A percentile compares a stretch with the other conserved stretches of the same genome.
phyloP scores from a whole-genome alignment of 35 echinoderm and acorn worm species.

The Heliocidaris tuberculata region DNA sequence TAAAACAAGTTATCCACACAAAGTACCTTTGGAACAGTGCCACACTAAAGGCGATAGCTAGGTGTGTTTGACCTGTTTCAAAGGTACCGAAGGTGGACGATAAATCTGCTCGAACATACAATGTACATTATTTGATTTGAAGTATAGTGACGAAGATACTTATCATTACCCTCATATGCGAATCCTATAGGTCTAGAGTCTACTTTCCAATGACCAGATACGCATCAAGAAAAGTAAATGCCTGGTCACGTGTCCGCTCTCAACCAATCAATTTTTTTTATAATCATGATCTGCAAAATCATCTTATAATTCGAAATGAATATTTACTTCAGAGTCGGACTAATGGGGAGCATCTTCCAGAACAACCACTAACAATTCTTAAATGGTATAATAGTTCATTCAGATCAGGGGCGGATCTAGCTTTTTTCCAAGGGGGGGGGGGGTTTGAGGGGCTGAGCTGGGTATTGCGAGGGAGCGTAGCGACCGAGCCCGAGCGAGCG shows the following conservation, averaged over 20 bases:
- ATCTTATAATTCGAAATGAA: not conserved
- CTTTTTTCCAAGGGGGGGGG: too few species aligned
- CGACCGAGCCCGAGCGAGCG: too few species aligned
- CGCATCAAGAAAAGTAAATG: not conserved
- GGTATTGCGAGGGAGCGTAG: too few species aligned
- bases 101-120: not conserved
- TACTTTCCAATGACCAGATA: not conserved
- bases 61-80: not conserved
- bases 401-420: too few species aligned
- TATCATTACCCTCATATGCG: not conserved
- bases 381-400: too few species aligned
- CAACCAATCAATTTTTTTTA: not conserved
- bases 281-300: not conserved
- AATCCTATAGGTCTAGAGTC: not conserved
- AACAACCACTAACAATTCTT: too few species aligned
- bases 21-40: not conserved
- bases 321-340: too few species aligned
- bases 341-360: too few species aligned
- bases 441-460: too few species aligned
- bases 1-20: not conserved
- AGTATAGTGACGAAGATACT: not conserved
- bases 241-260: not conserved
- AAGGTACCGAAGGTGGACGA: not conserved
- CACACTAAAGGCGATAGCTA: not conserved
- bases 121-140: not conserved